These are phyloP conservation scores for Parascotia fuliginaria DNA, from an alignment of 2,888 invertebrate genomes.

Conservation along the genomic window DNA sequence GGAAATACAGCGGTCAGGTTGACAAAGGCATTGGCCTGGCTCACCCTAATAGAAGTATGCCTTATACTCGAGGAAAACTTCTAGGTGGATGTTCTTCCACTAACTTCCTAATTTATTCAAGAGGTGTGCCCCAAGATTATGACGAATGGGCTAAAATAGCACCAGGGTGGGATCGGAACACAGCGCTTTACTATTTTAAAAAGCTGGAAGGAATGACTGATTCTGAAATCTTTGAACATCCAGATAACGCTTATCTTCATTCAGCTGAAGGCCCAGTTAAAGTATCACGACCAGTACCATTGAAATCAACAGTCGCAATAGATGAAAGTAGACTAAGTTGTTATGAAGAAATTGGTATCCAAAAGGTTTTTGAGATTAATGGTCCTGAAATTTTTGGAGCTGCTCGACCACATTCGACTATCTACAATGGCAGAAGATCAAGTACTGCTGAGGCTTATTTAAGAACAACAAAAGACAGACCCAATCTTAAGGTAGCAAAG, in stretches of 20 bases:
- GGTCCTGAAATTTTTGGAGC: conserved; percentile 54
- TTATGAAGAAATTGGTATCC: conserved; percentile 59
- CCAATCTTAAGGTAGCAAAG: conserved; percentile 66
- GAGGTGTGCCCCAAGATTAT: conserved; percentile 61
- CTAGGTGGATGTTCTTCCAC: conserved; percentile 61
- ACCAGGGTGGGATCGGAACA: conserved; percentile 63
- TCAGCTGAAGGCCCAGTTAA: conserved; percentile 59
- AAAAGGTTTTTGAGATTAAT: conserved; percentile 54
- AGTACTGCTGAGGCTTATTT: conserved; percentile 74
- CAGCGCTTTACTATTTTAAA: conserved; percentile 58
- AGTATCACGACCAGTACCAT: conserved; percentile 51
- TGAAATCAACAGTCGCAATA: conserved; percentile 41
- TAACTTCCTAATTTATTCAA: conserved; percentile 58
- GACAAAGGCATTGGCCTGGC: conserved; percentile 50
- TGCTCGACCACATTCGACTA: conserved; percentile 56
- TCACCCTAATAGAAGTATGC: conserved; percentile 41
- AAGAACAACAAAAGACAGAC: conserved; percentile 50
- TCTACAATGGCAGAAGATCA: conserved; percentile 64
- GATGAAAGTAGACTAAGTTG: conserved; percentile 53
- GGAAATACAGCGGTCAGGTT: conserved; percentile 49
- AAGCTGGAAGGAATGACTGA: conserved; percentile 65
- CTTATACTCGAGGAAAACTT: conserved; percentile 57
- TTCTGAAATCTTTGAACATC: conserved; percentile 42
- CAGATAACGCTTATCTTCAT: conserved; percentile 51
- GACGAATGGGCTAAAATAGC: conserved; percentile 54